A percentile compares a stretch with the other conserved stretches of the same genome.
Evolutionary conservation across 1,140 invertebrate species (phyloP).

Genomic region (Zelostemma sp.): DNA sequence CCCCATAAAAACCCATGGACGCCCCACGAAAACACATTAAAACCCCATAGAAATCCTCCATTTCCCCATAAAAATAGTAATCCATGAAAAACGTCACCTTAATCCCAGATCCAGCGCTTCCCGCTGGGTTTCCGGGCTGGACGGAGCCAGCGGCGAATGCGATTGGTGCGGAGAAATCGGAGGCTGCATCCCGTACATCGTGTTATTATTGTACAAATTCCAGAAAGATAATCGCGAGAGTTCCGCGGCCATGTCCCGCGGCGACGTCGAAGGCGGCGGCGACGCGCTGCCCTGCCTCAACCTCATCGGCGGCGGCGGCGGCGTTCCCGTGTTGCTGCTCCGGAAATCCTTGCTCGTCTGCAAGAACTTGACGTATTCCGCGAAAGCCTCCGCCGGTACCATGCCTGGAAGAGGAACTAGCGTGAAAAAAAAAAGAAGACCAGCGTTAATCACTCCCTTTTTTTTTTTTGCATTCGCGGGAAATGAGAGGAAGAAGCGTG

Average conservation of each 20-base stretch:
- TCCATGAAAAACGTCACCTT: too few species aligned
- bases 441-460: too few species aligned
- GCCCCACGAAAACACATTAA: too few species aligned
- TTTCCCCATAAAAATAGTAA: too few species aligned
- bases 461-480: too few species aligned
- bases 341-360: constrained; percentile 66
- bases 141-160: constrained; percentile 56
- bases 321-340: constrained; percentile 55
- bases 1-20: too few species aligned
- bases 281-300: constrained; percentile 72
- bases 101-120: constrained; percentile 75
- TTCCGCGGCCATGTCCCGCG: constrained; percentile 76
- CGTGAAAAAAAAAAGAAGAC: background rate
- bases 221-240: constrained; percentile 83
- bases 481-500: too few species aligned
- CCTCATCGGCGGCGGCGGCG: constrained; percentile 58
- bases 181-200: constrained; percentile 56
- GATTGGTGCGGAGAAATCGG: constrained; percentile 53
- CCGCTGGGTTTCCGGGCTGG: constrained; percentile 71
- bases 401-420: constrained; percentile 67
- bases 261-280: constrained; percentile 71
- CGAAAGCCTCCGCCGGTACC: constrained; percentile 78
- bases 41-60: too few species aligned
- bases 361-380: constrained; percentile 81
- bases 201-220: constrained; percentile 82